These are phyloP conservation scores for Myiagra hebetior DNA, from an alignment of 2,113 vertebrate genomes.

Conservation along the genomic window DNA sequence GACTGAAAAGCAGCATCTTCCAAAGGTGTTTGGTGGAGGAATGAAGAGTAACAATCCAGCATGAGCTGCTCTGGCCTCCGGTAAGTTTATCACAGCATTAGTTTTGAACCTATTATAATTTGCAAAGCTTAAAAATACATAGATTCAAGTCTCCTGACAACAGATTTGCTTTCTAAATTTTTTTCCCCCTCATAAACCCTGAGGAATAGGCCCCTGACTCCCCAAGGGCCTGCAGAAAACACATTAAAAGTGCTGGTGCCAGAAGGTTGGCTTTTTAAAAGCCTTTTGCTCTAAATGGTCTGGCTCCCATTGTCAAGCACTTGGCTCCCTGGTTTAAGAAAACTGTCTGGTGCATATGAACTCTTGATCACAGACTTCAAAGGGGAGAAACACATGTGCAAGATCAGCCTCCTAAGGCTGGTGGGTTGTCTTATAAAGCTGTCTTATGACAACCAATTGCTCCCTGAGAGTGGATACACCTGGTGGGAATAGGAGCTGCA, in stretches of 20 bases:
- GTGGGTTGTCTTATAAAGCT: not conserved
- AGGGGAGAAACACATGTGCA: constrained; percentile 49
- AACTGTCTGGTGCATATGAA: constrained; percentile 10
- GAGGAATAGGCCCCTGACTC: not conserved
- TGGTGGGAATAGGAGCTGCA: not conserved
- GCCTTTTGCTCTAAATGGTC: not conserved
- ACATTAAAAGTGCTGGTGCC: not conserved
- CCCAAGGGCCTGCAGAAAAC: not conserved
- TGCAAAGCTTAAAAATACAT: not conserved
- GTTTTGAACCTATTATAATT: not conserved
- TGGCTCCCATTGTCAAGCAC: constrained; percentile 17
- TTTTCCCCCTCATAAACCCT: not conserved
- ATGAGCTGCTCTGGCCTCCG: not conserved
- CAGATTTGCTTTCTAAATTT: not conserved
- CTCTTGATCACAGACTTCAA: constrained; percentile 55
- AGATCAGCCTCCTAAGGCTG: not conserved
- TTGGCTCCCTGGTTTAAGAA: not conserved
- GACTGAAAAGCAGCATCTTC: not conserved
- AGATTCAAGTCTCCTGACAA: not conserved
- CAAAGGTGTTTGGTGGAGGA: not conserved
- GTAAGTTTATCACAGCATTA: not conserved
- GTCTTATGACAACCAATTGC: not conserved
- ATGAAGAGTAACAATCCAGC: not conserved
- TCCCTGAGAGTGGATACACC: not conserved
- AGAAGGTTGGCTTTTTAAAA: not conserved